Conservation (phyloP, 2,113 vertebrate genomes). For the Rhinogobius similis region DNA sequence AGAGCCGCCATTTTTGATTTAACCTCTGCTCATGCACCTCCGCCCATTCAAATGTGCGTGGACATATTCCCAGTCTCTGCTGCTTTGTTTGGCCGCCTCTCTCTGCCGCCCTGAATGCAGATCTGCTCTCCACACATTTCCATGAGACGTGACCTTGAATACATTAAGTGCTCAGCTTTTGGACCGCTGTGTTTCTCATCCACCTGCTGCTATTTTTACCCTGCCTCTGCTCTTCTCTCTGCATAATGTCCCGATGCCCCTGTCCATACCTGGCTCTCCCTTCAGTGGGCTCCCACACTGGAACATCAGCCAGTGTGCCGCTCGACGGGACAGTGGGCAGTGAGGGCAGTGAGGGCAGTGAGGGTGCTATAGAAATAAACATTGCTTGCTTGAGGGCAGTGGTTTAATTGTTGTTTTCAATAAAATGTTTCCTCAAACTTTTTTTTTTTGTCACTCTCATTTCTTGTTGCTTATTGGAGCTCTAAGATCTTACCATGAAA, state of each 20-base stretch:
- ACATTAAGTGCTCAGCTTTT: conserved; percentile 10
- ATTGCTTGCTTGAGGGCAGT: too few relatives aligned
- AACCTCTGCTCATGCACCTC: not conserved
- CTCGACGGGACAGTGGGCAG: conserved; percentile 73
- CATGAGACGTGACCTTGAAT: conserved; percentile 49
- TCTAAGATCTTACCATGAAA: too few relatives aligned
- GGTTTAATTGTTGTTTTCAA: too few relatives aligned
- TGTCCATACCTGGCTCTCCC: conserved; percentile 21
- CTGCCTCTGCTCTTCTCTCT: conserved; percentile 18
- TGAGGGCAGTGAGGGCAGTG: conserved; percentile 72
- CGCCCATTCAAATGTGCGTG: not conserved
- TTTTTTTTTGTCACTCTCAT: too few relatives aligned
- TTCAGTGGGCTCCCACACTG: conserved; percentile 16
- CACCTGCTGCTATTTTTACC: conserved; percentile 33
- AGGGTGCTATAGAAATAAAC: conserved; percentile 3
- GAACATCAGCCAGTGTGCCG: conserved; percentile 57
- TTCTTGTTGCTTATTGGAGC: too few relatives aligned
- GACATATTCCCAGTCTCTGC: not conserved
- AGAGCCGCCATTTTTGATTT: too few relatives aligned
- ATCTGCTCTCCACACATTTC: conserved; percentile 41
- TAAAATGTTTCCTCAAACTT: too few relatives aligned
- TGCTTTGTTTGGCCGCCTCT: not conserved
- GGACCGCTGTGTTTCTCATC: conserved; percentile 9
- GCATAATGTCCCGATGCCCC: conserved; percentile 19
- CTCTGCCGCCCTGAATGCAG: conserved; percentile 28